Evolutionary conservation across 2,113 vertebrate species (phyloP), one percentile per base, ranked within the genome.

Genomic region (Dolichallabes microphthalmus): DNA sequence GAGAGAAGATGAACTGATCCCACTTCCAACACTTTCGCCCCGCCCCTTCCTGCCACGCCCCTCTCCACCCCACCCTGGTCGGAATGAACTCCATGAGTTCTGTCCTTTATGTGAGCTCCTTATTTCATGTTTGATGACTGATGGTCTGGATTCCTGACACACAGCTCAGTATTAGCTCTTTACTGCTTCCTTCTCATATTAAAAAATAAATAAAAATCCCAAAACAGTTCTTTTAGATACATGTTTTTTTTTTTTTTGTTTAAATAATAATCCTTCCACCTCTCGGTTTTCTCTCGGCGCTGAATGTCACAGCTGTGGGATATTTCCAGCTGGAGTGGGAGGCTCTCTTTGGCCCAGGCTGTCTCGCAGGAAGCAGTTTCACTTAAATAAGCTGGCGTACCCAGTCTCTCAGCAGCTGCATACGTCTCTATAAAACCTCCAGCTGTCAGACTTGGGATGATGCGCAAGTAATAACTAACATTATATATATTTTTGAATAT

Each of bases 311-410:
- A 74, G 85, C 82, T 88, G 79, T 84, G 58, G 64, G 76, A 85
- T 85, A 71, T 76, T 84, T 86, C 82, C 71, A 82, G 82, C 82
- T 88, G 82, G 68, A 71, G 85, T 88, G 76, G 84, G 81, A 35
- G 76, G 74, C 60, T 63, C 50, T 81, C 82, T 82, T 81, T 80
- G 76, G 76, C 76, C 76, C 84, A 80, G 76, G 61, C 64, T 86
- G 81, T 77, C 81, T 82, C 69, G 71, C 69, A 86, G 74, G 73
- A 86, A 74, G 68, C 73, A 73, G 64, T 27, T 32, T 81, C 55
- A 77, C 85, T 86, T 86, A 76, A 84, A 86, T 52, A 80, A 71
- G 66, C 64, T 78, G 66, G 68, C 77, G 61, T 85, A 73, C 53
- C 53, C 64, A 73, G 76, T 60, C 50, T 85, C 25, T 58, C 27